These are phyloP conservation scores for Narcine bancroftii DNA, from an alignment of 2,113 vertebrate genomes.

Conservation along the genomic window DNA sequence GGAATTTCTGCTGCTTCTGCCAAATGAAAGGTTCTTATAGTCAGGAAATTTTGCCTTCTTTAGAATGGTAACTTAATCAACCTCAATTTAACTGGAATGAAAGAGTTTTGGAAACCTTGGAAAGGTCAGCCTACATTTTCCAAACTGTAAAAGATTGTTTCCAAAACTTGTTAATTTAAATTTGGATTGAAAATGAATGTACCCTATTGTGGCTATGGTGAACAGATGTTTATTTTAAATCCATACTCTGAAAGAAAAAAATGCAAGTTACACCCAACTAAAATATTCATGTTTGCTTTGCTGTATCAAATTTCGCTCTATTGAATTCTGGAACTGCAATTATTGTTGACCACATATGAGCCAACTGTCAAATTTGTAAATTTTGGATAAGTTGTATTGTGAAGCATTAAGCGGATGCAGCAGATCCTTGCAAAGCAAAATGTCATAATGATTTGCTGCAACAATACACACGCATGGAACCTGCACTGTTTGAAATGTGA, in stretches of 20 bases:
- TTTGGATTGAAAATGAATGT: slow-evolving; percentile 55
- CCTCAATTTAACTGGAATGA: slow-evolving; percentile 38
- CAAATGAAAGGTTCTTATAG: slow-evolving; percentile 22
- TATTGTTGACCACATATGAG: slow-evolving; percentile 35
- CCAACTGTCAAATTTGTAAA: slow-evolving; percentile 31
- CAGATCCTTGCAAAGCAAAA: slow-evolving; percentile 18
- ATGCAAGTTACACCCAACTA: slow-evolving; percentile 59
- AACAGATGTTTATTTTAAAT: slow-evolving; percentile 70
- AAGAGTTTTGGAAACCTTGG: slow-evolving; percentile 34
- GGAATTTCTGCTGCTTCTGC: slow-evolving; percentile 23
- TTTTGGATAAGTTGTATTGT: slow-evolving; percentile 12
- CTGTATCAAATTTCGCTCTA: slow-evolving; percentile 45
- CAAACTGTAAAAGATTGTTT: slow-evolving; percentile 39
- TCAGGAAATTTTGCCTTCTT: slow-evolving; percentile 28
- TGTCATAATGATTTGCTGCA: slow-evolving; percentile 11
- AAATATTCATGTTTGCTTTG: slow-evolving; percentile 60
- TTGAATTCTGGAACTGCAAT: slow-evolving; percentile 33
- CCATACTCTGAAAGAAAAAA: slow-evolving; percentile 52
- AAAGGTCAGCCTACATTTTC: slow-evolving; percentile 36
- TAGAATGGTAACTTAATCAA: slow-evolving; percentile 38
- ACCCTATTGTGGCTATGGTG: slow-evolving; percentile 59
- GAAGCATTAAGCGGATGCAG: not conserved
- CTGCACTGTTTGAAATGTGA: not conserved
- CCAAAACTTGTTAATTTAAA: slow-evolving; percentile 57
- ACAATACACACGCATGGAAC: not conserved